phyloP scores from a whole-genome alignment of 2,888 invertebrate species.

The Drosophila flavopinicola region DNA sequence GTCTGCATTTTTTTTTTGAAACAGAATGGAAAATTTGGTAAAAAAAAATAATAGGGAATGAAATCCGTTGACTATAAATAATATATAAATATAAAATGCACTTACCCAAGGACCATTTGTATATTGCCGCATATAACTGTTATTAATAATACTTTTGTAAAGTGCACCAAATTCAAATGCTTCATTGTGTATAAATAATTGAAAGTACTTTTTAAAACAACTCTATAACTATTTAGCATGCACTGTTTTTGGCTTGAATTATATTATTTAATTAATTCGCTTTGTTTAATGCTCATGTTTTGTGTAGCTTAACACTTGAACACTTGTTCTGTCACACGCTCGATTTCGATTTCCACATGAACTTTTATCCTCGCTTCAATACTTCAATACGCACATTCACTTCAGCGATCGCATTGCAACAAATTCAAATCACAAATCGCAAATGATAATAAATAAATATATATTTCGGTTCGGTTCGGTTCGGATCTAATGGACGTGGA shows the following conservation, averaged over 20 bases:
- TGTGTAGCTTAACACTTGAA: slow-evolving; percentile 27
- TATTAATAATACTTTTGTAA: slow-evolving; percentile 65
- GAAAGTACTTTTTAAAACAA: not conserved
- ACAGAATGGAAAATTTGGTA: slow-evolving; percentile 6
- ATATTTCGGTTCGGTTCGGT: not conserved
- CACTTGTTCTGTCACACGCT: slow-evolving; percentile 34
- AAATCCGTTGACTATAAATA: no score
- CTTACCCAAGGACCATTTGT: slow-evolving; percentile 69
- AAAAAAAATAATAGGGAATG: no score
- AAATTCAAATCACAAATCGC: slow-evolving; percentile 26
- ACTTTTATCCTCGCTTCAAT: slow-evolving; percentile 63
- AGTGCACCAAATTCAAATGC: slow-evolving; percentile 50
- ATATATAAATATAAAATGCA: slow-evolving; percentile 24
- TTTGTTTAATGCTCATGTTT: slow-evolving; percentile 47
- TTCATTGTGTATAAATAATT: slow-evolving; percentile 49
- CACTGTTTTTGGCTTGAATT: not conserved
- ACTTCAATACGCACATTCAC: slow-evolving; percentile 61
- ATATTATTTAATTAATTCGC: slow-evolving; percentile 13
- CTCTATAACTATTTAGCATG: not conserved
- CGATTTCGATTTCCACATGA: slow-evolving; percentile 15
- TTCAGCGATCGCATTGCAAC: slow-evolving; percentile 27
- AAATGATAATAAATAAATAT: not conserved
- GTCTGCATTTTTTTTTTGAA: slow-evolving; percentile 27
- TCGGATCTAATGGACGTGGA: slow-evolving; percentile 47
- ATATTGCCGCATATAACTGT: slow-evolving; percentile 60